Base-by-base conservation (phyloP, 2,797 vertebrate species). In the Acipenser transmontanus region DNA sequence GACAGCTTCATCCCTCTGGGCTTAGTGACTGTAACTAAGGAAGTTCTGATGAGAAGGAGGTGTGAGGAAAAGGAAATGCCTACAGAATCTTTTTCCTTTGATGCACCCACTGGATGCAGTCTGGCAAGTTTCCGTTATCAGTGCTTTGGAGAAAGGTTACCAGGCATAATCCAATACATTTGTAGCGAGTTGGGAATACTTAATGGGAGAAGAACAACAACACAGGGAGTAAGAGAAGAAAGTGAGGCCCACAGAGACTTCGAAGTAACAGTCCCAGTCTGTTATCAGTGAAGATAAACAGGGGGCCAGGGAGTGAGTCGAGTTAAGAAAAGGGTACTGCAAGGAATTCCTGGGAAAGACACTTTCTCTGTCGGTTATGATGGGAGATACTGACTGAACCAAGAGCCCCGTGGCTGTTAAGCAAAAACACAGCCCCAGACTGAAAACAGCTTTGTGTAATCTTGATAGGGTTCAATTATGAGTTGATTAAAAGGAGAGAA, bases 221-320 rank as follows among this genome's bases (percentile, higher is more conserved):
- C 34, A 34, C 65, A 20, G 48, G 60, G 1, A 47, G 20, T n/a
- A 57, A 47, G 64, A 57, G 57, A 47, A 17, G 17, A 9, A 48
- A 57, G 65, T 8, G 12, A 20, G 47, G 34, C 17, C 7, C 47
- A 73, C 72, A 69, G 34, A 47, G 12, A 66, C 71, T 79, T 69
- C 64, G 9, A 12, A 34, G 34, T 34, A 34, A 34, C 34, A 34
- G 34, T 34, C 34, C 34, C 4, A 34, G 34, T 34, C 34, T 62
- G 68, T 72, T 68, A 66, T 70, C 72, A 69, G 74, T 63, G 70
- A 75, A 64, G 14, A 73, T 69, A 63, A 63, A 67, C 70, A 68
- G 70, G 74, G 71, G 59, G 70, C 65, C 61, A 7, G 1, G 63
- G 68, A 47, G 17, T 17, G 13, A 34, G 34, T 34, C 4, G 34